phyloP scores from a whole-genome alignment of 2,113 vertebrate genomes.

The Plecturocebus donacophilus region DNA sequence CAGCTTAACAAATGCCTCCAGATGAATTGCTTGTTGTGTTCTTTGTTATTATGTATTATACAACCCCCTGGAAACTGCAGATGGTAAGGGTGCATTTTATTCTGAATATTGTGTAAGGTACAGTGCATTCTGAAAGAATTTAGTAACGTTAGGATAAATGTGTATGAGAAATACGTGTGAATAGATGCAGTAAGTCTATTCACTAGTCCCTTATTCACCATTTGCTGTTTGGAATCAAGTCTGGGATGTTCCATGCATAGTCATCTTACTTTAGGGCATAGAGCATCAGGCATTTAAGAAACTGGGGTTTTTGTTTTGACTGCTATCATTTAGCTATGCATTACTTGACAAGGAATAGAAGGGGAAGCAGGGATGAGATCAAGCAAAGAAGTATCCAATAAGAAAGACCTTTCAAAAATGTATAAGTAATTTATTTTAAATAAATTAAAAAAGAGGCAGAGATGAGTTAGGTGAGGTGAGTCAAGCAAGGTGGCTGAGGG shows the following conservation, averaged over 20 bases:
- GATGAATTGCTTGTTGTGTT: constrained; percentile 50
- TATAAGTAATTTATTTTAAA: neutral
- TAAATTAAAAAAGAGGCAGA: neutral
- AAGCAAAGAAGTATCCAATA: neutral
- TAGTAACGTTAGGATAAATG: neutral
- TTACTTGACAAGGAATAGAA: neutral
- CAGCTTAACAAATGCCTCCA: neutral
- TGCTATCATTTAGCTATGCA: neutral
- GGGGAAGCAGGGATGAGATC: neutral
- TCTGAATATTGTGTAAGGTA: neutral
- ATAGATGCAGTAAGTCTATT: neutral
- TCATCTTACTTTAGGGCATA: neutral
- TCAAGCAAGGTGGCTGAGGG: neutral
- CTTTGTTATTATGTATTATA: constrained; percentile 11
- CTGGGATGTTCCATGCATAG: neutral
- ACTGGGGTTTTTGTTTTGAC: neutral
- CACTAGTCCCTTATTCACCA: neutral
- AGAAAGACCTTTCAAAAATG: neutral
- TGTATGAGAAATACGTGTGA: neutral
- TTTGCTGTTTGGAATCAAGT: constrained; percentile 1
- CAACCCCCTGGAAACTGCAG: neutral
- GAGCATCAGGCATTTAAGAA: neutral
- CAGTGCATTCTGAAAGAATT: neutral
- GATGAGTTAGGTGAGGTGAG: neutral
- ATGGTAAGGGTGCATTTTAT: neutral